Evolutionary conservation across 2,113 vertebrate species (phyloP).

Genomic region (Spea multiplicata): DNA sequence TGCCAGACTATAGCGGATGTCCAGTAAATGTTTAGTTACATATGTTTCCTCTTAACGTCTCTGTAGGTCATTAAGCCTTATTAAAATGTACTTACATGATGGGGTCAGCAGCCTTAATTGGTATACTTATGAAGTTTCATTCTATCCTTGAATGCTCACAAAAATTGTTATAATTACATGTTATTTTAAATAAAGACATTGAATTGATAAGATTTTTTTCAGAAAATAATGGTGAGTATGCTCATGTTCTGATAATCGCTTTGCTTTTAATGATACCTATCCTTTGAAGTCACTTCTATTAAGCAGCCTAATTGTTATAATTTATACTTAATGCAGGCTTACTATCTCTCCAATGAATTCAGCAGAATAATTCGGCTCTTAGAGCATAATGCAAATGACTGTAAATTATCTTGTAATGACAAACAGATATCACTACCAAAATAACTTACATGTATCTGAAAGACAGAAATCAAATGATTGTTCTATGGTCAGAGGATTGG

Average conservation of each 20-base stretch:
- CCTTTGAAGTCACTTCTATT: constrained; percentile 37
- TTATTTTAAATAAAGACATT: constrained; percentile 38
- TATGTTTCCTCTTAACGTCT: constrained; percentile 6
- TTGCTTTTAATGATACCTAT: constrained; percentile 20
- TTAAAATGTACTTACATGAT: constrained; percentile 40
- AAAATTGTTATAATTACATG: constrained; percentile 38
- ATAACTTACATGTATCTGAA: too few species aligned
- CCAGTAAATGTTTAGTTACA: constrained; percentile 16
- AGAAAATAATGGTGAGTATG: constrained; percentile 22
- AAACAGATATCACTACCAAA: too few species aligned
- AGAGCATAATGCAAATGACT: too few species aligned
- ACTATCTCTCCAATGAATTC: neutral
- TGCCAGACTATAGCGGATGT: neutral
- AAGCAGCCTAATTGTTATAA: constrained; percentile 11
- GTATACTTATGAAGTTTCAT: constrained; percentile 36
- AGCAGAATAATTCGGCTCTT: neutral
- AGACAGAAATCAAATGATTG: too few species aligned
- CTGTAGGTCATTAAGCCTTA: constrained; percentile 21
- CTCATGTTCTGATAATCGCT: constrained; percentile 21
- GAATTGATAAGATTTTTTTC: constrained; percentile 6
- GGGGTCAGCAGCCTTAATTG: constrained; percentile 39
- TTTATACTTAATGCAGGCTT: constrained; percentile 5
- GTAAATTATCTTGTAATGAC: too few species aligned
- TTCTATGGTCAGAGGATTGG: too few species aligned
- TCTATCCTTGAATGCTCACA: neutral